Evolutionary conservation across 2,888 invertebrate genomes (phyloP), one percentile per base, ranked within the genome.

Genomic region (Tuta absoluta): DNA sequence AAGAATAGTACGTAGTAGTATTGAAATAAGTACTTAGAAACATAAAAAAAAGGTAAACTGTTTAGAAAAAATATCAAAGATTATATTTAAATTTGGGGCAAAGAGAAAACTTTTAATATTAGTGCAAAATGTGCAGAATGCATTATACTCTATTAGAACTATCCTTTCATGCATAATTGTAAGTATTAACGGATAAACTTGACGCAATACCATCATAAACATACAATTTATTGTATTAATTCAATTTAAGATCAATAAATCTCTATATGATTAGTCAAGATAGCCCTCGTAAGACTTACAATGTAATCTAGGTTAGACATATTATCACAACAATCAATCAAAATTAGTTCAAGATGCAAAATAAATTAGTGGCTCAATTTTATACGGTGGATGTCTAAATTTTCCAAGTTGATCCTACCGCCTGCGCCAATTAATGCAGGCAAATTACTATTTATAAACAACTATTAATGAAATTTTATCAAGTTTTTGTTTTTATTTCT

Each of bases 51-150:
- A 17, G 21, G 3, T 11, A 49, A 21, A 49, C 1, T 3, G 19
- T 45, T 11, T 8, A 37, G 11, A 8, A 8, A 10, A 45, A 7
- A 45, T 17, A 17, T 12, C 37, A 5, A 7, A 5, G 2, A 5
- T n/a, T n/a, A 8, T 3, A 11, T 45, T 45, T 1, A 17, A 45
- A 7, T 45, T 17, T 4, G 45, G 45, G n/a, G 17, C n/a, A 17
- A 45, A 45, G 17, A 17, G 4, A n/a, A 17, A 45, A 8, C 17
- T 45, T n/a, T 17, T 45, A 45, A 14, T 11, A 7, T 45, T 21
- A 49, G 49, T 49, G 49, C 49, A 49, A 49, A 21, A 21, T 1
- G 49, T 49, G 49, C 48, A 48, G 19, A 48, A 48, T 48, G 19
- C 48, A 48, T 19, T 48, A 7, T 3, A 48, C 49, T 19, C 21